Evolutionary conservation across 2,113 vertebrate species (phyloP), one percentile per base, ranked within the genome.

Genomic region (Esox niger): DNA sequence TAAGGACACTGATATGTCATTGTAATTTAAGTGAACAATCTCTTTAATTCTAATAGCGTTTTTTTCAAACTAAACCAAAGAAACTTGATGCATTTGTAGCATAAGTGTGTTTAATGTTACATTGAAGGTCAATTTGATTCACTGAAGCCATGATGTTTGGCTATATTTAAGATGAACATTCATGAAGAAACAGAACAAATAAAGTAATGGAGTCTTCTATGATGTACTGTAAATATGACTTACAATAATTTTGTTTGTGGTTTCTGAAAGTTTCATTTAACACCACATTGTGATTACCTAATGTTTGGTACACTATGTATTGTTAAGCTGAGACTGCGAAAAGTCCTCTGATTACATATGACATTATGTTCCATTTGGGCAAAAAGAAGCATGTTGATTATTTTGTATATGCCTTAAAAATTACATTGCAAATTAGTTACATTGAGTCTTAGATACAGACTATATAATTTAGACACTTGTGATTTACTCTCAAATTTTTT

Each of bases 81-180:
- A 59, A 30, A 59, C 55, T 57, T 52, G 21, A 52, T 29, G 57
- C 17, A 17, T 59, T 59, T 59, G 57, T 30, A 59, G 57, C 57
- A 59, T 59, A 20, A 57, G 2, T 21, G 27, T 59, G 57, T 59
- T 59, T 31, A 13, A 32, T 59, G 17, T 59, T 59, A 30, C 7
- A 30, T 59, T 59, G 13, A 59, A 59, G 17, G 31, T 59, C 57
- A 27, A 31, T 32, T 27, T 31, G 15, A 59, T 30, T 57, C 55
- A 25, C 25, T 10, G 27, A 29, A 57, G 52, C 55, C 25, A 15
- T 21, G 2, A 57, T 27, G 55, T 27, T 27, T 57, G 55, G 55
- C 11, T 11, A 57, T 57, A 57, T 11, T 43, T 43, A 57, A 29
- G 25, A 57, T n/a, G 21, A 27, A n/a, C 30, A 59, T 17, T 59